Conservation (phyloP, 2,797 vertebrate genomes). For the Cyprinodon diabolis region DNA sequence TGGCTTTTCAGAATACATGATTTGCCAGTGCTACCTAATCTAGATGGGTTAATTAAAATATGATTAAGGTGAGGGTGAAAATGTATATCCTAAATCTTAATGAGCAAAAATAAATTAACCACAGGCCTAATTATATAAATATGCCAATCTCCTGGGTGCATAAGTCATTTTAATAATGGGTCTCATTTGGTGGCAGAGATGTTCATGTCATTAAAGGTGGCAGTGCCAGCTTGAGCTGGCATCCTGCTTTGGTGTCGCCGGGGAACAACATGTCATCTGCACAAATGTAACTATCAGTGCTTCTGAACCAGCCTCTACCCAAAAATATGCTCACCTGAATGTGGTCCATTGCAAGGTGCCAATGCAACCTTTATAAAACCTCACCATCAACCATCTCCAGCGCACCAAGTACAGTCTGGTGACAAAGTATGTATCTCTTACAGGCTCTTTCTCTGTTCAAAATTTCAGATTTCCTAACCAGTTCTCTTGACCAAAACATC, state of each 20-base stretch:
- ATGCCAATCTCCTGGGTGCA: conserved; percentile 31
- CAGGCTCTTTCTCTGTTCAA: not conserved
- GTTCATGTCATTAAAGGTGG: conserved; percentile 69
- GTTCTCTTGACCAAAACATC: no score
- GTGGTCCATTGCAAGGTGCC: conserved; percentile 60
- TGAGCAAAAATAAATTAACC: conserved; percentile 31
- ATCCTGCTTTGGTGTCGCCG: conserved; percentile 41
- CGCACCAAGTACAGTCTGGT: conserved; percentile 40
- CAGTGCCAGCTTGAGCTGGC: conserved; percentile 65
- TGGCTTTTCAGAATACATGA: conserved; percentile 23
- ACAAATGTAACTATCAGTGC: conserved; percentile 46
- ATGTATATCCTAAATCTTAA: conserved; percentile 41
- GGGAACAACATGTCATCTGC: conserved; percentile 62
- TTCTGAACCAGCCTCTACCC: conserved; percentile 42
- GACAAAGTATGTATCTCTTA: not conserved
- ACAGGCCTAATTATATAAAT: conserved; percentile 48
- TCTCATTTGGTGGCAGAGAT: conserved; percentile 51
- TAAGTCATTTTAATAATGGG: conserved; percentile 30
- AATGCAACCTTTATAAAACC: conserved; percentile 64
- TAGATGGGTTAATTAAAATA: conserved; percentile 50
- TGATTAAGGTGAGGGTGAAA: conserved; percentile 35
- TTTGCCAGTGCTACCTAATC: conserved; percentile 12
- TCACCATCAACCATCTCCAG: conserved; percentile 56
- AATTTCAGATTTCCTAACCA: no score
- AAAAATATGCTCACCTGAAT: conserved; percentile 62